Evolutionary conservation across 2,888 invertebrate genomes (phyloP), one percentile per base, ranked within the genome.

Genomic region (Tetragonula carbonaria): DNA sequence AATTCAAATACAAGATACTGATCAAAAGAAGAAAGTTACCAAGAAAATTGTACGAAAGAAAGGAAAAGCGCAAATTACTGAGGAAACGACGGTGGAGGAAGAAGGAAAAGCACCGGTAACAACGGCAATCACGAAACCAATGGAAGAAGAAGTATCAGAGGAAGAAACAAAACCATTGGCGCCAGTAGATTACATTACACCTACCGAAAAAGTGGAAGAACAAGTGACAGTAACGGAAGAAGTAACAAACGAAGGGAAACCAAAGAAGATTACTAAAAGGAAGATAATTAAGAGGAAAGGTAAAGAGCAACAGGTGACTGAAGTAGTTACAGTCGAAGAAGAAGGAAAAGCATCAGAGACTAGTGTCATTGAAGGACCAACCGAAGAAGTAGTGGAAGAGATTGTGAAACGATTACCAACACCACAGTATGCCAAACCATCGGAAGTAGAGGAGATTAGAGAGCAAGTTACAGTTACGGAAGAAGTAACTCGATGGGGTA

Each of bases 401-500:
- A 62, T 33, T 21, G 8, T 76, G 14, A 80, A 76, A 21, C 33
- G 53, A 0, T 4, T 85, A 6, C 67, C 65, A 23, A 11, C 8
- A 8, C n/a, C 70, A 33, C 78, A 87, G 51, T 51, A 55, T 38
- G 84, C 65, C 11, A 95, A 84, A 93, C 86, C 83, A 94, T 74
- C 93, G 95, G 72, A 93, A 94, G 70, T 93, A 94, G 88, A 92
- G 81, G 89, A 91, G 67, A 80, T 91, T 0, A 63, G 53, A 4
- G 88, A 91, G 71, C 87, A 90, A 66, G 83, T 90, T 0, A 89
- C 88, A 0, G 84, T 93, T 0, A 91, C 92, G 5, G 88, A 93
- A 68, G 93, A 93, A 85, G 59, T 81, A 4, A 95, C 95, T 86
- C 92, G 94, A 88, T 95, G 95, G 77, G 95, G 94, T 6, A 92